Conservation (phyloP, 2,888 invertebrate species). For the Electrophaes corylata region DNA sequence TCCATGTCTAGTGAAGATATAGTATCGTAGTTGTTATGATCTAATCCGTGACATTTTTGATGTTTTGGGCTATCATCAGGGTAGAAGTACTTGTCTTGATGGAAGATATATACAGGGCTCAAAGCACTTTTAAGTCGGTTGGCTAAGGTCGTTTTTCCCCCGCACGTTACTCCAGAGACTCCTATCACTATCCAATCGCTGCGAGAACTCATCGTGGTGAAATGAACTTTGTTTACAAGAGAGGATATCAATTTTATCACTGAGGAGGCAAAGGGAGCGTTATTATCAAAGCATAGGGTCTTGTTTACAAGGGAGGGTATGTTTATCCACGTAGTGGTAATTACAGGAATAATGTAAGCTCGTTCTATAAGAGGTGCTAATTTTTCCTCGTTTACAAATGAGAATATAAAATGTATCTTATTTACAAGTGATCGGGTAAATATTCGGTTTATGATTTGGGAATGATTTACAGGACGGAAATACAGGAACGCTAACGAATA, state of each 20-base stretch:
- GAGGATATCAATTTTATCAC: neutral
- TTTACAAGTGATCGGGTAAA: slow-evolving; percentile 12
- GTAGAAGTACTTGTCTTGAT: slow-evolving; percentile 91
- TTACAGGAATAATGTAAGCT: neutral
- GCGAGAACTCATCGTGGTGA: slow-evolving; percentile 6
- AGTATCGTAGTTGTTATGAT: slow-evolving; percentile 91
- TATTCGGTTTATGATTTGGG: slow-evolving; percentile 4
- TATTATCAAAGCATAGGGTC: neutral
- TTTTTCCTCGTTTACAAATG: slow-evolving; percentile 1
- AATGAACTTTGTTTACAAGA: slow-evolving; percentile 9
- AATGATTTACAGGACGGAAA: no score
- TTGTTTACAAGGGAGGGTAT: neutral
- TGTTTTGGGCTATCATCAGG: slow-evolving; percentile 87
- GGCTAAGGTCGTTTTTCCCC: slow-evolving; percentile 92
- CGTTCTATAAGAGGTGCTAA: neutral
- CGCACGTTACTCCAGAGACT: slow-evolving; percentile 91
- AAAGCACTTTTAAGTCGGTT: slow-evolving; percentile 76
- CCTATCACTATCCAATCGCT: slow-evolving; percentile 81
- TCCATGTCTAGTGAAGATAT: slow-evolving; percentile 89
- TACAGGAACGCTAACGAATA: no score
- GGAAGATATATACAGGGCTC: slow-evolving; percentile 81
- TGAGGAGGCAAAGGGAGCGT: neutral
- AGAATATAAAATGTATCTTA: neutral
- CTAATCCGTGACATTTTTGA: slow-evolving; percentile 84
- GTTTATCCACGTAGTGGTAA: neutral